A percentile compares a stretch with the other conserved stretches of the same genome.
phyloP scores from a whole-genome alignment of 2,113 vertebrate species.

The Sinocyclocheilus grahami region DNA sequence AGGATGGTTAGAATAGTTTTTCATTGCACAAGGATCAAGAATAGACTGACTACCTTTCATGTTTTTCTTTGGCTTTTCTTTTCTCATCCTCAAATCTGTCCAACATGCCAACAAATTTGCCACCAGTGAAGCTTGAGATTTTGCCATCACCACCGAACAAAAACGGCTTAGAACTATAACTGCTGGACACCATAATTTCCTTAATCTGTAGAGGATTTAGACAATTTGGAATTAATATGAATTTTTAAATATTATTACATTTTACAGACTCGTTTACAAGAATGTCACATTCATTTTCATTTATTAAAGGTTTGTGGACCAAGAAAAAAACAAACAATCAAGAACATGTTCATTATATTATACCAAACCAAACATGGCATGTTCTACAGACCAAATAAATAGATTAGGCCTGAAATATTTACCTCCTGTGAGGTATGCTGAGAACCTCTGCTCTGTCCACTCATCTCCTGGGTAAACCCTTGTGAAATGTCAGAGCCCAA shows the following conservation, averaged over 20 bases:
- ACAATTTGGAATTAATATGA: slow-evolving; percentile 21
- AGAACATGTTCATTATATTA: background rate
- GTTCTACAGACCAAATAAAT: background rate
- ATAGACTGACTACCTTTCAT: slow-evolving; percentile 25
- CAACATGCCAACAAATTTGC: slow-evolving; percentile 76
- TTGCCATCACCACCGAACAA: slow-evolving; percentile 83
- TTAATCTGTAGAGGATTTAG: slow-evolving; percentile 71
- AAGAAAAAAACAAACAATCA: background rate
- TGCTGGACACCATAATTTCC: slow-evolving; percentile 82
- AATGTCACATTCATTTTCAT: background rate
- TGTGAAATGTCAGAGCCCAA: slow-evolving; percentile 86
- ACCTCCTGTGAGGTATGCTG: slow-evolving; percentile 89
- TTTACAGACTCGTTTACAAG: background rate
- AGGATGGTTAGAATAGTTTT: background rate
- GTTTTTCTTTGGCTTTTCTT: slow-evolving; percentile 85
- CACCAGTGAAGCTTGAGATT: slow-evolving; percentile 63
- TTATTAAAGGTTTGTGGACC: no score
- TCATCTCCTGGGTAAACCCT: slow-evolving; percentile 71
- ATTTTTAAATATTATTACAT: background rate
- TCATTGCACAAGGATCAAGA: background rate
- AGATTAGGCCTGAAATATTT: slow-evolving; percentile 52
- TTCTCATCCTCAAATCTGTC: slow-evolving; percentile 87
- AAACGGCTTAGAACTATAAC: slow-evolving; percentile 87
- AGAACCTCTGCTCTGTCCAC: slow-evolving; percentile 75
- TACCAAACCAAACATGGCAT: no score